These are phyloP conservation scores for Trichogramma pretiosum DNA, from an alignment of 1,140 invertebrate genomes.

Conservation along the genomic window DNA sequence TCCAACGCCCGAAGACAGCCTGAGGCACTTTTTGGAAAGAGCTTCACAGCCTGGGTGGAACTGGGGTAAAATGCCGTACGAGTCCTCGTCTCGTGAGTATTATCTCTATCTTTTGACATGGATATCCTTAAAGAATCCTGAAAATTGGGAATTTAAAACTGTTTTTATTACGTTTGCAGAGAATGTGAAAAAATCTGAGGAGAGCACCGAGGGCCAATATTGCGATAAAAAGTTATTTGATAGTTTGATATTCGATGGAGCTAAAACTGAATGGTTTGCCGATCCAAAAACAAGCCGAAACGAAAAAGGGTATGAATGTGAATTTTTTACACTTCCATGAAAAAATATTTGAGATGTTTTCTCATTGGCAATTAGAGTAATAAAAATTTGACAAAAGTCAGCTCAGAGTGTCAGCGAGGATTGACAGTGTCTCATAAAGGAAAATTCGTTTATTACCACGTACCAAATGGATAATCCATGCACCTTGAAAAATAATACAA, in stretches of 20 bases:
- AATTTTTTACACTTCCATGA: too few relatives aligned
- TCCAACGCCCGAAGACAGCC: constrained; percentile 56
- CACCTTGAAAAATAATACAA: constrained; percentile 17
- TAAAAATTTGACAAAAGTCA: constrained; percentile 8
- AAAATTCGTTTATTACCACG: constrained; percentile 8
- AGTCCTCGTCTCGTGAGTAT: constrained; percentile 11
- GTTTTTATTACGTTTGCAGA: constrained; percentile 28
- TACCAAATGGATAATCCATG: constrained; percentile 7
- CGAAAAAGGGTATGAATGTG: constrained; percentile 58
- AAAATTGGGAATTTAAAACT: neutral
- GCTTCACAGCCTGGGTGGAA: constrained; percentile 51
- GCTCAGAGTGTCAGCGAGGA: constrained; percentile 18
- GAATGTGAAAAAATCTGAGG: constrained; percentile 48
- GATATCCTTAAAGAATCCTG: neutral
- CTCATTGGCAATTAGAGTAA: too few relatives aligned
- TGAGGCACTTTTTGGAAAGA: constrained; percentile 66
- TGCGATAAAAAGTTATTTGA: constrained; percentile 76
- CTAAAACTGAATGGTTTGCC: constrained; percentile 75
- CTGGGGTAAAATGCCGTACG: constrained; percentile 11
- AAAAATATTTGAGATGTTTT: too few relatives aligned
- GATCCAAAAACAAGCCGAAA: constrained; percentile 60
- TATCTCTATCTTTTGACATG: neutral
- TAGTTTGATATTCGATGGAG: constrained; percentile 77
- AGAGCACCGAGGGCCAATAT: constrained; percentile 49
- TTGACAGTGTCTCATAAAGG: constrained; percentile 6